A percentile compares a stretch with the other conserved stretches of the same genome.
Evolutionary conservation across 1,140 invertebrate genomes (phyloP).

Genomic region (Leptinotarsa undecemlineata): DNA sequence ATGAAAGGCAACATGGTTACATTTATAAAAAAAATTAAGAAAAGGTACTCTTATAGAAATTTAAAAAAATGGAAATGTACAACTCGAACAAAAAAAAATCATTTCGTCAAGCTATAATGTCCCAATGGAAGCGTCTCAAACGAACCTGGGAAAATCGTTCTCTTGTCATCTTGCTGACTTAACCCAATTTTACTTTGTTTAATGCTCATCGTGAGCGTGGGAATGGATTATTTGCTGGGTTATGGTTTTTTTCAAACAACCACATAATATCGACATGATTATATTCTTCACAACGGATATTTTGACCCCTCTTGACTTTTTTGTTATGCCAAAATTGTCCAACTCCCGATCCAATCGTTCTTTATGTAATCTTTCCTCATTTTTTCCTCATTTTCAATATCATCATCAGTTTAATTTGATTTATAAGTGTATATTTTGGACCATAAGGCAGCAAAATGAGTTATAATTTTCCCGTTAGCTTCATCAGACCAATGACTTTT

Average conservation of each 20-base stretch:
- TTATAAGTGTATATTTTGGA: neutral
- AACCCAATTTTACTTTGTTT: neutral
- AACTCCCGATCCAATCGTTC: neutral
- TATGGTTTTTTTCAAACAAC: neutral
- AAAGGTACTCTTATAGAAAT: no score
- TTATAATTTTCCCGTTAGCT: neutral
- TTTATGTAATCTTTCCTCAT: neutral
- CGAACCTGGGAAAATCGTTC: neutral
- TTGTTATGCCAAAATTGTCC: neutral
- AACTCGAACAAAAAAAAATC: neutral
- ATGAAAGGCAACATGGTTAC: no score
- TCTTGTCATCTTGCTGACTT: neutral
- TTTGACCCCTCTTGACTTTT: neutral
- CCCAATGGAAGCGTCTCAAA: neutral
- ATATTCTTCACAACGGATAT: neutral
- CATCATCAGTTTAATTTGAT: neutral
- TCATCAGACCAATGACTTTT: neutral
- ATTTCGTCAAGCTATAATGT: neutral
- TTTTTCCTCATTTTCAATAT: neutral
- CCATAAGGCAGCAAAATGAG: neutral
- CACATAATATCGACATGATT: neutral
- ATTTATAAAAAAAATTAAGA: no score
- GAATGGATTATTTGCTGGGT: neutral
- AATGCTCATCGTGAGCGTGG: neutral
- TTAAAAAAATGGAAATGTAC: no score